A percentile compares a stretch with the other conserved stretches of the same genome.
phyloP scores from a whole-genome alignment of 2,797 vertebrate species.

The Agapornis canus region DNA sequence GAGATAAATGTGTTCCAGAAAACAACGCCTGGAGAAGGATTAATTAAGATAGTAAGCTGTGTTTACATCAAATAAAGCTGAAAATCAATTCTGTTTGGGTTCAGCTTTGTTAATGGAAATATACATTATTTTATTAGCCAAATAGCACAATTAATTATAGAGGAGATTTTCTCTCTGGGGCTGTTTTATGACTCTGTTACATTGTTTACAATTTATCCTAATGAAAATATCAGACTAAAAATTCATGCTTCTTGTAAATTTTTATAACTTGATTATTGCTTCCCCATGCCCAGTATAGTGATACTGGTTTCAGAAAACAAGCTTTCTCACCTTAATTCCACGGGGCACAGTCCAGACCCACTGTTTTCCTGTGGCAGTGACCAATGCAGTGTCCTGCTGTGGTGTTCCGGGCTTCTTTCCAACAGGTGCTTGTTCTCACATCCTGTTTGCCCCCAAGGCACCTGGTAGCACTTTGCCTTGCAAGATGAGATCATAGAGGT shows the following conservation, averaged over 20 bases:
- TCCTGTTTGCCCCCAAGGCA: accelerated
- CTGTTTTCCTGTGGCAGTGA: background rate
- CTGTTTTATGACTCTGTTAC: background rate
- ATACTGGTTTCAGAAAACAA: background rate
- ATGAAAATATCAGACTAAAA: constrained; percentile 13
- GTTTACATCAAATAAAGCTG: constrained; percentile 39
- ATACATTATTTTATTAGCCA: constrained; percentile 49
- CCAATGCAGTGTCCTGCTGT: accelerated
- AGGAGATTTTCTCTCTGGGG: background rate
- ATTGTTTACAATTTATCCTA: constrained; percentile 14
- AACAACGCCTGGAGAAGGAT: constrained; percentile 6
- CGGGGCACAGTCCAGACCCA: accelerated
- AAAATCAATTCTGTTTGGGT: constrained; percentile 19
- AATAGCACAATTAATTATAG: constrained; percentile 33
- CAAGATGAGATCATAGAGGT: accelerated
- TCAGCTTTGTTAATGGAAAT: constrained; percentile 34
- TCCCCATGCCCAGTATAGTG: background rate
- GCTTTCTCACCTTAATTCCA: background rate
- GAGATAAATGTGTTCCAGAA: constrained; percentile 6
- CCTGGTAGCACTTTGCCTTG: background rate
- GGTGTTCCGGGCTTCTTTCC: too few relatives aligned
- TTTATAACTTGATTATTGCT: background rate
- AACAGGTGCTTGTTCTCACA: accelerated
- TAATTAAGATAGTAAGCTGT: constrained; percentile 55
- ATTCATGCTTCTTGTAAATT: constrained; percentile 1